phyloP scores from a whole-genome alignment of 2,797 vertebrate species.

The Sitta carolinensis region DNA sequence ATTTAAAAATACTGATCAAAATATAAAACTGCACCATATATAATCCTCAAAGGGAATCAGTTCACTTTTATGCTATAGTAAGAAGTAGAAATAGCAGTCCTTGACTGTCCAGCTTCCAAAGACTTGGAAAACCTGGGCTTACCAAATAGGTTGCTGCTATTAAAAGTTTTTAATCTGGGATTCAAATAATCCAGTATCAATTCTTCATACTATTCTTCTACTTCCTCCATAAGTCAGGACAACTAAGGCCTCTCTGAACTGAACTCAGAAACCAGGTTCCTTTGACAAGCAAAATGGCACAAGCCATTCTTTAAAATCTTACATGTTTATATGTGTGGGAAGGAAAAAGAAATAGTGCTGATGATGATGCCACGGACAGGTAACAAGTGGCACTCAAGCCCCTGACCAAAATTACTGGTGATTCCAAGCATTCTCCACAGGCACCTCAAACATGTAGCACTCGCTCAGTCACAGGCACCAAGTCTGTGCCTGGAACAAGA shows the following conservation, averaged over 20 bases:
- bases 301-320: not conserved
- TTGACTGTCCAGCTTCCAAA: not conserved
- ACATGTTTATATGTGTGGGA: accelerated
- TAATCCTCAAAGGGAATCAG: not conserved
- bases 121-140: not conserved
- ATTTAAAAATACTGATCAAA: constrained; percentile 7
- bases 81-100: not conserved
- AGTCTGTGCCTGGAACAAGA: not conserved
- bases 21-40: not conserved
- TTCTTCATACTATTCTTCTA: not conserved
- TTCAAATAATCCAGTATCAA: not conserved
- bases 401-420: not conserved
- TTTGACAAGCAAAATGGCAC: not conserved
- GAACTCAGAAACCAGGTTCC: not conserved
- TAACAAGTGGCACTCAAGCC: not conserved
- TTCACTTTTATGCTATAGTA: not conserved
- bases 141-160: not conserved
- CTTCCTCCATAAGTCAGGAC: not conserved
- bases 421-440: not conserved
- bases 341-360: not conserved
- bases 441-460: not conserved
- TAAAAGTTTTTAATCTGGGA: not conserved
- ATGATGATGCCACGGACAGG: not conserved
- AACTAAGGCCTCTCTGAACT: not conserved
- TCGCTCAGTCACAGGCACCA: accelerated